These are phyloP conservation scores for Achroia grisella DNA, from an alignment of 1,140 invertebrate species.

Conservation along the genomic window DNA sequence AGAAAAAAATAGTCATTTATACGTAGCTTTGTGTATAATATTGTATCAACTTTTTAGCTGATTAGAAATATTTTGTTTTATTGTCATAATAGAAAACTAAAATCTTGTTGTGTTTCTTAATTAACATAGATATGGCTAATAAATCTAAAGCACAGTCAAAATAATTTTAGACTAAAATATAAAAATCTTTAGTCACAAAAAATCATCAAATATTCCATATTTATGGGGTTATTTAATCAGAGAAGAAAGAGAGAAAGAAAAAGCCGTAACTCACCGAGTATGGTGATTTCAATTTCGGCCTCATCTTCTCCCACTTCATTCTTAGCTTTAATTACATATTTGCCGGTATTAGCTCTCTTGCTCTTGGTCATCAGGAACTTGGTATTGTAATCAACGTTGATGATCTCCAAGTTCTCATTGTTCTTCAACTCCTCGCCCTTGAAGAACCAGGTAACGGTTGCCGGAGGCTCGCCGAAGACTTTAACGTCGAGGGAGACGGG, in stretches of 20 bases:
- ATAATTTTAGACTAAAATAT: too few species aligned
- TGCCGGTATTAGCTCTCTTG: constrained; percentile 89
- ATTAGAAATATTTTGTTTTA: too few species aligned
- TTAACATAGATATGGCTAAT: too few species aligned
- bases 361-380: constrained; percentile 90
- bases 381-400: constrained; percentile 92
- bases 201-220: too few species aligned
- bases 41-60: too few species aligned
- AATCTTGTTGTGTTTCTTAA: too few species aligned
- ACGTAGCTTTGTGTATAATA: not conserved
- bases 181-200: too few species aligned
- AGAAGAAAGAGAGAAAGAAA: too few species aligned
- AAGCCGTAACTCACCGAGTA: constrained; percentile 76
- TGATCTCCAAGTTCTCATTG: constrained; percentile 82
- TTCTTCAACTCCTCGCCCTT: constrained; percentile 82
- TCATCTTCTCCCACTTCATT: constrained; percentile 96
- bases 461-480: constrained; percentile 94
- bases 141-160: too few species aligned
- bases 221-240: too few species aligned
- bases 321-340: constrained; percentile 92
- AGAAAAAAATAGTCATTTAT: constrained; percentile 3
- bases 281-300: constrained; percentile 91
- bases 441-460: constrained; percentile 92
- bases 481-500: constrained; percentile 93
- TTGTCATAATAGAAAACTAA: too few species aligned